Evolutionary conservation across 1,140 invertebrate species (phyloP).

Genomic region (Vanessa tameamea): DNA sequence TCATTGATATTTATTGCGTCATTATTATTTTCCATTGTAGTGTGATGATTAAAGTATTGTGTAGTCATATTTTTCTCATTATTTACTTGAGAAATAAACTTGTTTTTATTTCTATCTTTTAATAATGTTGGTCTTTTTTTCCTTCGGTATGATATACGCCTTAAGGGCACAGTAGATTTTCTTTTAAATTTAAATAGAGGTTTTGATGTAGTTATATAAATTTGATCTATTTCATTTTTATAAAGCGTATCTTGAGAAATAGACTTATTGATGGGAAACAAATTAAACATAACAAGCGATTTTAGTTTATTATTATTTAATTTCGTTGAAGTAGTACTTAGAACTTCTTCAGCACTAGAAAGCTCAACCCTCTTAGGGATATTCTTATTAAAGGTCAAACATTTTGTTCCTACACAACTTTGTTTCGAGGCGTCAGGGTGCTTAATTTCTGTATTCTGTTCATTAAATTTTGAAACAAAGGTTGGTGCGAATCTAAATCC

Average conservation of each 20-base stretch:
- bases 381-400: slow-evolving; percentile 17
- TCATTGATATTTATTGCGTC: background rate
- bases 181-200: slow-evolving; percentile 62
- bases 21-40: background rate
- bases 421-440: slow-evolving; percentile 3
- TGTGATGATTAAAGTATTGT: slow-evolving; percentile 2
- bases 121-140: slow-evolving; percentile 38
- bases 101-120: slow-evolving; percentile 6
- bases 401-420: slow-evolving; percentile 39
- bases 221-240: slow-evolving; percentile 48
- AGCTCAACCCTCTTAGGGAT: slow-evolving; percentile 14
- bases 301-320: slow-evolving; percentile 37
- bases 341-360: slow-evolving; percentile 20
- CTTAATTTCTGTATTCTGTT: slow-evolving; percentile 13
- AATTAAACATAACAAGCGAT: slow-evolving; percentile 54
- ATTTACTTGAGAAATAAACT: background rate
- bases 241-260: slow-evolving; percentile 17
- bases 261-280: slow-evolving; percentile 45
- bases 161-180: slow-evolving; percentile 51
- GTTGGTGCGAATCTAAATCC: slow-evolving; percentile 65
- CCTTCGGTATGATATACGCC: slow-evolving; percentile 41
- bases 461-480: slow-evolving; percentile 29
- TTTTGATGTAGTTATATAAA: slow-evolving; percentile 62
- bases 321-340: slow-evolving; percentile 1
- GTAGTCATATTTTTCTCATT: background rate